Conservation (phyloP, 2,888 invertebrate species). For the Atherix ibis region DNA sequence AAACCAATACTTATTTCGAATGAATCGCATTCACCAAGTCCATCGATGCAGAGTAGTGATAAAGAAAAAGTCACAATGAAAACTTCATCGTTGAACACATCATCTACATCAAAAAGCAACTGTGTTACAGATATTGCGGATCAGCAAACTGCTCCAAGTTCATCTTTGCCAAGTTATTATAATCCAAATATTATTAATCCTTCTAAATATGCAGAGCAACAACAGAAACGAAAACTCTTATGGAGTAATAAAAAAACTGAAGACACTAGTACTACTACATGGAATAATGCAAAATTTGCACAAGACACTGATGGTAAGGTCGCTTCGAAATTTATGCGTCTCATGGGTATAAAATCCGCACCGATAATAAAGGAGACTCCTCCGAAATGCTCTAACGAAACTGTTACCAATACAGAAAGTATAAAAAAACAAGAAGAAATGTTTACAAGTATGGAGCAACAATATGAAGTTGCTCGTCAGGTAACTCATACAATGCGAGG, state of each 20-base stretch:
- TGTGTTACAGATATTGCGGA: not conserved
- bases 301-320: conserved; percentile 86
- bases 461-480: conserved; percentile 89
- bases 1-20: not conserved
- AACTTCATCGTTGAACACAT: not conserved
- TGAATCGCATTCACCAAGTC: not conserved
- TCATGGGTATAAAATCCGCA: conserved; percentile 80
- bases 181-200: conserved; percentile 59
- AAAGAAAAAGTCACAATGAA: conserved; percentile 5
- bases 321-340: conserved; percentile 84
- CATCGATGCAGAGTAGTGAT: conserved; percentile 9
- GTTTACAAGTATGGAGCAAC: conserved; percentile 86
- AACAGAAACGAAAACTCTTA: conserved; percentile 79
- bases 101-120: not conserved
- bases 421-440: conserved; percentile 49
- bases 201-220: conserved; percentile 71
- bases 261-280: conserved; percentile 37
- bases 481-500: conserved; percentile 93
- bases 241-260: conserved; percentile 67
- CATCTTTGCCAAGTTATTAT: conserved; percentile 48
- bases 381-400: conserved; percentile 2
- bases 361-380: conserved; percentile 8
- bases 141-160: no score
- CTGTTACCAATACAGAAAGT: conserved; percentile 20
- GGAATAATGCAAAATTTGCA: conserved; percentile 76